Evolutionary conservation across 2,797 vertebrate species (phyloP).

Genomic region (Hoplostethus atlanticus): DNA sequence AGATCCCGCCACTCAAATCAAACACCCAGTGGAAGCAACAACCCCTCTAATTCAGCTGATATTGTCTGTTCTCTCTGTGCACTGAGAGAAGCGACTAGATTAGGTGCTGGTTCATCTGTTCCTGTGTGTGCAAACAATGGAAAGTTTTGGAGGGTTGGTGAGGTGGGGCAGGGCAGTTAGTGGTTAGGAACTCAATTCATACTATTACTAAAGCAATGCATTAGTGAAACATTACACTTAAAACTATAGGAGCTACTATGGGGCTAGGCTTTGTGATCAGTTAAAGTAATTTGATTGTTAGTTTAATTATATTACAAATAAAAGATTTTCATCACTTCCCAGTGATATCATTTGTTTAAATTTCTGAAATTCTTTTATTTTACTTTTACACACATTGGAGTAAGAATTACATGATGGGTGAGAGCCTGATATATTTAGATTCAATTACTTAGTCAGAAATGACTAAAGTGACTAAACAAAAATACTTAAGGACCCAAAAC

Average conservation of each 20-base stretch:
- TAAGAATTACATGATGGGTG: not conserved
- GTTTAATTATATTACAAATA: not conserved
- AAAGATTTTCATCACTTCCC: constrained; percentile 2
- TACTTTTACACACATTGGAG: not conserved
- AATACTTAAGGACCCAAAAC: not conserved
- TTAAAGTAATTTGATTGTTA: not conserved
- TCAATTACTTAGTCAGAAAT: not conserved
- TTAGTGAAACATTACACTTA: not conserved
- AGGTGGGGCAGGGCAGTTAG: constrained; percentile 44
- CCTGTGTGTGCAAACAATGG: constrained; percentile 82
- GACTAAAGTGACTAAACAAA: not conserved
- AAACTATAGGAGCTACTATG: not conserved
- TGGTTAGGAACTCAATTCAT: not conserved
- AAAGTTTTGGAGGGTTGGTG: constrained; percentile 62
- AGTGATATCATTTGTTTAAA: not conserved
- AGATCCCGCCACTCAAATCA: constrained; percentile 65
- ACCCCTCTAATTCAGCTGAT: constrained; percentile 78
- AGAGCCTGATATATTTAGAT: not conserved
- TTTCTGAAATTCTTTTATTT: not conserved
- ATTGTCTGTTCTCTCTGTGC: constrained; percentile 84
- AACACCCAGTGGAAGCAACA: constrained; percentile 65
- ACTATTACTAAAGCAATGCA: constrained; percentile 18
- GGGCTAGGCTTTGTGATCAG: constrained; percentile 5
- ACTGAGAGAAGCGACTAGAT: constrained; percentile 78
- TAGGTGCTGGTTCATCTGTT: constrained; percentile 83